A percentile compares a stretch with the other conserved stretches of the same genome.
These are phyloP conservation scores for Emmelina monodactyla DNA, from an alignment of 2,888 invertebrate genomes.

Conservation along the genomic window DNA sequence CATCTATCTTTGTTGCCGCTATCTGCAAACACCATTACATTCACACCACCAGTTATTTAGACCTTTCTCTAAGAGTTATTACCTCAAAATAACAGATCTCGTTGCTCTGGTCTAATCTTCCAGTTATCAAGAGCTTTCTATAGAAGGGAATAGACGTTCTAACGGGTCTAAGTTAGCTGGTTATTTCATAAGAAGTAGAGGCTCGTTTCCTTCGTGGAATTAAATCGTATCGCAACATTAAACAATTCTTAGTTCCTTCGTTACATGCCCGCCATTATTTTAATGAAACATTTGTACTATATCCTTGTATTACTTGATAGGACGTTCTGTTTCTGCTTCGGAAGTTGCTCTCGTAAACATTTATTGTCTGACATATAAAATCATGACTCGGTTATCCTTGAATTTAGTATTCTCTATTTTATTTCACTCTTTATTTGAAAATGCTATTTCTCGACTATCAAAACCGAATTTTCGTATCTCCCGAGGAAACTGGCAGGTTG, in stretches of 20 bases:
- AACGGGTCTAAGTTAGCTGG: constrained; percentile 31
- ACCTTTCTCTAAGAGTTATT: background rate
- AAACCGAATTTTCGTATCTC: too few relatives aligned
- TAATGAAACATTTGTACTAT: constrained; percentile 1
- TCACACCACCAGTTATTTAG: background rate
- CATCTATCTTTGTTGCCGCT: constrained; percentile 55
- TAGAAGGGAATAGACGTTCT: too few relatives aligned
- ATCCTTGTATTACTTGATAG: background rate
- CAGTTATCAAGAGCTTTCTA: too few relatives aligned
- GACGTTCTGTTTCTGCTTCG: too few relatives aligned
- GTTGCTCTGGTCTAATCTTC: too few relatives aligned
- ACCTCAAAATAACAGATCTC: too few relatives aligned
- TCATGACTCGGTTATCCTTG: too few relatives aligned
- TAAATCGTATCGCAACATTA: constrained; percentile 63
- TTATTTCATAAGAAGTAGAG: constrained; percentile 18
- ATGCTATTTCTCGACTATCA: too few relatives aligned
- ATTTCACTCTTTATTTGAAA: too few relatives aligned
- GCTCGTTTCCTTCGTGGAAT: constrained; percentile 49
- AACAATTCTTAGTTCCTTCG: constrained; percentile 54
- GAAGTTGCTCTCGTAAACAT: too few relatives aligned
- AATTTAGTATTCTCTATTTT: too few relatives aligned
- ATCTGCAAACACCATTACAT: constrained; percentile 21
- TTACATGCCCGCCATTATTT: constrained; percentile 25
- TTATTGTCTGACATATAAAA: too few relatives aligned
- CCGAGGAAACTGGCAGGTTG: constrained; percentile 34